A percentile compares a stretch with the other conserved stretches of the same genome.
phyloP scores from a whole-genome alignment of 35 echinoderm and acorn worm genomes.

The Apostichopus californicus region DNA sequence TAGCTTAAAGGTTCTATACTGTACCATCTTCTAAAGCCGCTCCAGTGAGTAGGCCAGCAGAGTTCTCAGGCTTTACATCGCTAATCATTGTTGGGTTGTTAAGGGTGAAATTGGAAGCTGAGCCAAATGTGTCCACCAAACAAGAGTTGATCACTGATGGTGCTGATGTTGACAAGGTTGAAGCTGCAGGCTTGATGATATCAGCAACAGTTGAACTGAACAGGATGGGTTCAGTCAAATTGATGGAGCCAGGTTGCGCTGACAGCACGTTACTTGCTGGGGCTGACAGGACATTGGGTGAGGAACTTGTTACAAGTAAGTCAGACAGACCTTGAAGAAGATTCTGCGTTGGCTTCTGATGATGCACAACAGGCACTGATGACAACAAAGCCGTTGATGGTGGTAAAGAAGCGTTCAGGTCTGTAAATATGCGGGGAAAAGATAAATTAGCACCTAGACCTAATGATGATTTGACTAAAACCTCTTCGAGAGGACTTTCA shows the following conservation, averaged over 20 bases:
- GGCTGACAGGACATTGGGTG: slow-evolving; percentile 43
- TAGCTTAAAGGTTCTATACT: slow-evolving; percentile 55
- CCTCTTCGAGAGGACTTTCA: slow-evolving; percentile 7
- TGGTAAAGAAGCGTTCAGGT: slow-evolving; percentile 12
- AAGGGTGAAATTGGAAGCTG: slow-evolving; percentile 32
- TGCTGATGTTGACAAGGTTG: background rate
- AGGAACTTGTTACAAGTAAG: slow-evolving; percentile 17
- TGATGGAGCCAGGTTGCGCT: background rate
- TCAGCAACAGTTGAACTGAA: slow-evolving; percentile 38
- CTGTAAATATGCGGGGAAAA: slow-evolving; percentile 58
- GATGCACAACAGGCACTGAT: slow-evolving; percentile 10
- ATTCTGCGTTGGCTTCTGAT: slow-evolving; percentile 28
- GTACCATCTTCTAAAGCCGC: slow-evolving; percentile 59
- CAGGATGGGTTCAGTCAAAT: slow-evolving; percentile 43
- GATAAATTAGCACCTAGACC: slow-evolving; percentile 15
- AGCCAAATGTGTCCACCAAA: background rate
- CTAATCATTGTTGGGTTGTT: slow-evolving; percentile 36
- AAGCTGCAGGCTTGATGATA: background rate
- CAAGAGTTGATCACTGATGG: background rate
- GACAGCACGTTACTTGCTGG: background rate
- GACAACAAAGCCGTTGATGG: slow-evolving; percentile 32
- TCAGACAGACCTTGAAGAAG: slow-evolving; percentile 39
- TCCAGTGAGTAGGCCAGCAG: slow-evolving; percentile 29
- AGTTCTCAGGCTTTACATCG: slow-evolving; percentile 31
- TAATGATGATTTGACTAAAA: background rate